A percentile compares a stretch with the other conserved stretches of the same genome.
These are phyloP conservation scores for Thymelicus lineola DNA, from an alignment of 2,888 invertebrate species.

Conservation along the genomic window DNA sequence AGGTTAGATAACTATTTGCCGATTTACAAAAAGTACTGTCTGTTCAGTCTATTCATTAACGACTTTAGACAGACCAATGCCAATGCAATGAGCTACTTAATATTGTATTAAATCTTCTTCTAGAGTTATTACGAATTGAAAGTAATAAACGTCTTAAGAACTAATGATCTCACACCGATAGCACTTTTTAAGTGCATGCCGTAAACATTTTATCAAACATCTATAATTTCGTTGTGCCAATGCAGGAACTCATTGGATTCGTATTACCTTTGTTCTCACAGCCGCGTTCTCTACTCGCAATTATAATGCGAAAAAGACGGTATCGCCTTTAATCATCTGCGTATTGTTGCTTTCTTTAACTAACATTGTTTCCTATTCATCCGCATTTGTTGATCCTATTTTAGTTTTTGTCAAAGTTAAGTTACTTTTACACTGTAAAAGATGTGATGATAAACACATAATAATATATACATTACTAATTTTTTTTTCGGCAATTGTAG, in stretches of 20 bases:
- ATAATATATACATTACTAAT: too few species aligned
- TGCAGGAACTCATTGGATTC: conserved; percentile 50
- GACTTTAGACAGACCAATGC: not conserved
- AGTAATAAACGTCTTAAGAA: not conserved
- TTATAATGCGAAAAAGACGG: conserved; percentile 38
- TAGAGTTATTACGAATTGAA: not conserved
- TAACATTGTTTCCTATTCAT: conserved; percentile 24
- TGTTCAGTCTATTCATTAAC: too few species aligned
- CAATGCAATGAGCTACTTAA: not conserved
- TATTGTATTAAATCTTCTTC: not conserved
- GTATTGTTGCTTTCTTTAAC: conserved; percentile 36
- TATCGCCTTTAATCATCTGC: conserved; percentile 36
- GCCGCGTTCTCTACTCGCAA: conserved; percentile 55
- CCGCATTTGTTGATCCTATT: conserved; percentile 20
- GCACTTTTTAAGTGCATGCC: conserved; percentile 4
- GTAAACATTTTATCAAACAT: conserved; percentile 34
- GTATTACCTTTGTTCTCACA: conserved; percentile 57
- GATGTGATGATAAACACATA: too few species aligned
- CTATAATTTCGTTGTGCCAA: conserved; percentile 48
- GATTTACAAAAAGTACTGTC: too few species aligned
- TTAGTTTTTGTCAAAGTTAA: conserved; percentile 1
- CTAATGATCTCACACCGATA: not conserved
- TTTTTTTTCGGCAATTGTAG: too few species aligned
- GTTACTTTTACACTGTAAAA: too few species aligned
- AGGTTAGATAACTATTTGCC: too few species aligned